Evolutionary conservation across 2,888 invertebrate genomes (phyloP), one percentile per base, ranked within the genome.

Genomic region (Stenodera caucasica): DNA sequence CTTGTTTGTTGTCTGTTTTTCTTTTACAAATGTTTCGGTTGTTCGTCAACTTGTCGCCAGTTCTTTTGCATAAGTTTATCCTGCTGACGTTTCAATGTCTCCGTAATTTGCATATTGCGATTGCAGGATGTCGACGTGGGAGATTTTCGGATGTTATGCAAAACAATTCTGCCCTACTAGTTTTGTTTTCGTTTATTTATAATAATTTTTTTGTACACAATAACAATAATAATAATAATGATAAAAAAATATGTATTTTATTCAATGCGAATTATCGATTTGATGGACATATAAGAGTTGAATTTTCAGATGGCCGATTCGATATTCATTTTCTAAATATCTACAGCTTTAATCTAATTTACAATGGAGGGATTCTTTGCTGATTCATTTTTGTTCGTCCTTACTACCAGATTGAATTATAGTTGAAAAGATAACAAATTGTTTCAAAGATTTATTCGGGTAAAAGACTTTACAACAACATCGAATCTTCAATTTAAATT

Each of bases 31-130:
- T 45, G 45, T 45, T 45, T 45, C 23, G 45, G 45, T 45, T 45
- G 45, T 45, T 45, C 45, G 45, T 45, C 45, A 45, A 45, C 45
- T 45, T 45, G 45, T 45, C 45, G 45, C 45, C 45, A 45, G 45
- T 45, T 45, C 45, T 23, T 45, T 45, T 45, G 45, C 45, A 45
- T 45, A 12, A 23, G 45, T 45, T 45, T 45, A 45, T 45, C 45
- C 45, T 21, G n/a, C 45, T 45, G 45, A 45, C 45, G 12, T 45
- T 45, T 45, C 45, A 45, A 45, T 45, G 45, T 45, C 45, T 45
- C 40, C 9, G 23, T 6, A 45, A 45, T 45, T 45, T 45, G 45
- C 45, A 45, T 45, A 45, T 45, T 21, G 45, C 45, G 45, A 23
- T 45, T 45, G 45, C 45, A 45, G 12, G 23, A 45, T 45, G 21